phyloP scores from a whole-genome alignment of 2,888 invertebrate species.

The Doris montereyensis region DNA sequence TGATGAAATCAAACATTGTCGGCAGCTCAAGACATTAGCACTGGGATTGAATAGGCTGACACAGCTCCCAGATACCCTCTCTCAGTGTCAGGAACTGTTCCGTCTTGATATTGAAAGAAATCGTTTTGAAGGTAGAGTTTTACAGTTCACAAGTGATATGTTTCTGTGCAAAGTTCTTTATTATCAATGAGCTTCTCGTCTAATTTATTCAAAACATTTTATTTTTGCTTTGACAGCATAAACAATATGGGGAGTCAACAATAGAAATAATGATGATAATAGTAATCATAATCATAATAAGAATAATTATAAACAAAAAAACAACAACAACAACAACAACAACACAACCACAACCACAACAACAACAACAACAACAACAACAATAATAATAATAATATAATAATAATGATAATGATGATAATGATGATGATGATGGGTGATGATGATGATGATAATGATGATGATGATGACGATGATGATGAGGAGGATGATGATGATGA shows the following conservation, averaged over 20 bases:
- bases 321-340: no score
- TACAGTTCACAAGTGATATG: no score
- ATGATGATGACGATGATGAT: background rate
- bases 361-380: no score
- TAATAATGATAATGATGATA: background rate
- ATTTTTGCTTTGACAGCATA: no score
- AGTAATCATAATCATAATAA: background rate
- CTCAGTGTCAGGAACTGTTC: constrained; percentile 46
- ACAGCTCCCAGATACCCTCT: constrained; percentile 52
- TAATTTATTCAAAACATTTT: no score
- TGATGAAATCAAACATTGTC: constrained; percentile 51
- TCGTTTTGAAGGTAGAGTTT: constrained; percentile 46
- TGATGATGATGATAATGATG: background rate
- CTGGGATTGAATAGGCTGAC: constrained; percentile 51
- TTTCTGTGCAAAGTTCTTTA: no score
- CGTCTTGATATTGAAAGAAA: constrained; percentile 57
- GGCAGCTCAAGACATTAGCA: constrained; percentile 46
- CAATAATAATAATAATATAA: background rate
- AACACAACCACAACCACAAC: no score
- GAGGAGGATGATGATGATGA: background rate
- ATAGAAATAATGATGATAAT: background rate
- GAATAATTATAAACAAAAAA: background rate
- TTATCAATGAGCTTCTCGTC: no score
- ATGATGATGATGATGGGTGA: background rate
- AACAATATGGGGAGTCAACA: no score